Evolutionary conservation across 2,888 invertebrate genomes (phyloP).

Genomic region (Mythimna lalbum): DNA sequence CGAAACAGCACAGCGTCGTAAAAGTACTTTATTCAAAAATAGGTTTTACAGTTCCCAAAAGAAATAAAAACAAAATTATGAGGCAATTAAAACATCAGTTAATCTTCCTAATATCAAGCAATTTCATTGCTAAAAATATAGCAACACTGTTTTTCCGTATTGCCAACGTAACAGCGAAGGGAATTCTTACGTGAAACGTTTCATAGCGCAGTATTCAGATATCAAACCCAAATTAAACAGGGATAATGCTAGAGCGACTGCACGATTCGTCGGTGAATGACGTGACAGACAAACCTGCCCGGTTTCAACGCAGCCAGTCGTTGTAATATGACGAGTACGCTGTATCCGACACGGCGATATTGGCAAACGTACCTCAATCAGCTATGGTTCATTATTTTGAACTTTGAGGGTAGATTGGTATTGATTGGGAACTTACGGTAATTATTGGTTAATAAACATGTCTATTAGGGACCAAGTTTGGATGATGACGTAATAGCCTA

Average conservation of each 20-base stretch:
- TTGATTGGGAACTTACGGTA: neutral
- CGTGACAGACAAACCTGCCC: constrained; percentile 17
- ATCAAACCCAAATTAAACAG: constrained; percentile 19
- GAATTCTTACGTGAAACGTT: neutral
- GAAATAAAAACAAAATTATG: too few relatives aligned
- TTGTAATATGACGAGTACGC: constrained; percentile 32
- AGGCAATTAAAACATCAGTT: too few relatives aligned
- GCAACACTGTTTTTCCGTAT: too few relatives aligned
- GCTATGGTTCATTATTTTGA: constrained; percentile 11
- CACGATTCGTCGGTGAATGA: constrained; percentile 25
- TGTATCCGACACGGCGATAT: constrained; percentile 34
- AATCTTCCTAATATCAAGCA: too few relatives aligned
- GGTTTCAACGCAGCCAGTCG: constrained; percentile 13
- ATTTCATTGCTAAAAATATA: too few relatives aligned
- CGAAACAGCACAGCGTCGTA: too few relatives aligned
- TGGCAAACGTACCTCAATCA: constrained; percentile 14
- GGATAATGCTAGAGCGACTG: constrained; percentile 14
- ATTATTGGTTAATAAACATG: too few relatives aligned
- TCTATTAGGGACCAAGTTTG: neutral
- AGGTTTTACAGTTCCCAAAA: too few relatives aligned
- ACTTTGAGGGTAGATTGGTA: neutral
- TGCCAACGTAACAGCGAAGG: too few relatives aligned
- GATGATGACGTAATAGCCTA: neutral
- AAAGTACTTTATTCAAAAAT: too few relatives aligned
- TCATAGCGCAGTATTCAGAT: constrained; percentile 3